phyloP scores from a whole-genome alignment of 1,140 invertebrate species.

The Anastrepha ludens region DNA sequence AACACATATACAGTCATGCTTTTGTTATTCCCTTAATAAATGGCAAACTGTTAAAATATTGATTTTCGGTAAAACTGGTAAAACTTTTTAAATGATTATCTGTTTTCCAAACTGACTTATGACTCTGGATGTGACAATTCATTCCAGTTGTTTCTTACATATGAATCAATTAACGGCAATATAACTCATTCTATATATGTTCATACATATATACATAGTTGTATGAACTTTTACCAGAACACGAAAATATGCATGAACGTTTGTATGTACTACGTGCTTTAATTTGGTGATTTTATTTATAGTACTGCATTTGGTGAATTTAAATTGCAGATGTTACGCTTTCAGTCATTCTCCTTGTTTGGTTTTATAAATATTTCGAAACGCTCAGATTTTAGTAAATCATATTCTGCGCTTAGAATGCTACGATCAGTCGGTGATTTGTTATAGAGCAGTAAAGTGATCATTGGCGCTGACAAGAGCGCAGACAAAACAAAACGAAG shows the following conservation, averaged over 20 bases:
- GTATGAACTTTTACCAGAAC: no score
- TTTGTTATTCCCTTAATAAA: no score
- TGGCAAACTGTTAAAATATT: no score
- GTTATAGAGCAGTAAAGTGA: not conserved
- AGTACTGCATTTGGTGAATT: not conserved
- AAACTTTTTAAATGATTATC: no score
- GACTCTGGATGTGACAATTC: no score
- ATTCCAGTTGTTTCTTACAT: no score
- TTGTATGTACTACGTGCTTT: constrained; percentile 11
- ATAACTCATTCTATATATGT: no score
- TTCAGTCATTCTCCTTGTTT: not conserved
- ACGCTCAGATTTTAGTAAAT: constrained; percentile 31
- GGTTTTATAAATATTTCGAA: constrained; percentile 11
- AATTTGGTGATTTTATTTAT: constrained; percentile 19
- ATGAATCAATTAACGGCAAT: no score
- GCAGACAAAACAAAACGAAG: not conserved
- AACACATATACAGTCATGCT: no score
- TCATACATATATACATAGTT: no score
- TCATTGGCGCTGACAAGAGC: not conserved
- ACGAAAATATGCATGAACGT: not conserved
- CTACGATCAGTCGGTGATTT: not conserved
- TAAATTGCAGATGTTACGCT: constrained; percentile 13
- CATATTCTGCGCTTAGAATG: constrained; percentile 17
- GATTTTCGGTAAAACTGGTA: no score
- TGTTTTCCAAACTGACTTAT: no score